These are phyloP conservation scores for Yponomeuta malinellus DNA, from an alignment of 2,888 invertebrate species.

Conservation along the genomic window DNA sequence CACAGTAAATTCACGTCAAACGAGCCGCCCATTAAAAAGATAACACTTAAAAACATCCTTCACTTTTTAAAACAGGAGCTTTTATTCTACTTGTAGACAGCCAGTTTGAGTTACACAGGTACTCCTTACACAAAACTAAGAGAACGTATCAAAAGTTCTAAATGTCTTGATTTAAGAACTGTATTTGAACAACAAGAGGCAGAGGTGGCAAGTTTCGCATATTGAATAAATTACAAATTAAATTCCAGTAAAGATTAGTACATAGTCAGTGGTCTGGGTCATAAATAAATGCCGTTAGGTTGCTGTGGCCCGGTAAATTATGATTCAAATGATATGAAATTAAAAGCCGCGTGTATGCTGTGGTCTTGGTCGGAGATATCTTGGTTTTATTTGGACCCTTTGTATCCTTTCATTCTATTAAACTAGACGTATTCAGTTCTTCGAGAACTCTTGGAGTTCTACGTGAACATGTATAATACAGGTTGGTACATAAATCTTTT, in stretches of 20 bases:
- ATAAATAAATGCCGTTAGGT: constrained; percentile 61
- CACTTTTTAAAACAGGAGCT: background rate
- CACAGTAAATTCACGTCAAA: background rate
- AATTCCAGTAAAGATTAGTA: constrained; percentile 69
- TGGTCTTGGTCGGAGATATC: background rate
- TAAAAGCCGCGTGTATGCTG: constrained; percentile 32
- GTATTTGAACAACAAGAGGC: background rate
- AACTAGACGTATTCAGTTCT: background rate
- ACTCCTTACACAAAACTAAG: background rate
- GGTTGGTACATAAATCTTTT: no score
- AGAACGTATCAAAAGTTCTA: background rate
- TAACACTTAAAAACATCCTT: background rate
- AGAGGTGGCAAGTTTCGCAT: constrained; percentile 30
- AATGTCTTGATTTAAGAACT: background rate
- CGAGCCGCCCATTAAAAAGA: background rate
- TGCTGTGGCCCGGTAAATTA: constrained; percentile 56
- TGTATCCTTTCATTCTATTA: background rate
- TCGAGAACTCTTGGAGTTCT: background rate
- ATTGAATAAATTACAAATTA: constrained; percentile 70
- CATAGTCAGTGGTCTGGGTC: constrained; percentile 52
- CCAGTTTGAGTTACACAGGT: background rate
- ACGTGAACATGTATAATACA: no score
- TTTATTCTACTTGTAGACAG: background rate
- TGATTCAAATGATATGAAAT: constrained; percentile 70
- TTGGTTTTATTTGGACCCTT: background rate